These are phyloP conservation scores for Chironomus tepperi DNA, from an alignment of 1,140 invertebrate species.

Conservation along the genomic window DNA sequence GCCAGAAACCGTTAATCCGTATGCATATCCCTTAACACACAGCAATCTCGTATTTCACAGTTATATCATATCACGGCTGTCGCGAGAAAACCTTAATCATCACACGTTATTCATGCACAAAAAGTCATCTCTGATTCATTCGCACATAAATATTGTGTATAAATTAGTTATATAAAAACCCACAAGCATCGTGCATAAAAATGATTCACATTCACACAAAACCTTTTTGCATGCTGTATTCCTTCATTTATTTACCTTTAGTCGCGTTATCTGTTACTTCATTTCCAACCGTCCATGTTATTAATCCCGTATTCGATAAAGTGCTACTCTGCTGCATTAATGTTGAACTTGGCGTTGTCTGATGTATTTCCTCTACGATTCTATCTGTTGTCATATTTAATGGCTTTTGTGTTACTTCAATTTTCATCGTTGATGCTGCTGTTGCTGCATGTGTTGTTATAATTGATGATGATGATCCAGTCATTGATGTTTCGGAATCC, in stretches of 20 bases:
- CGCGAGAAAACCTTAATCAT: too few relatives aligned
- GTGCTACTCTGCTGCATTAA: constrained; percentile 35
- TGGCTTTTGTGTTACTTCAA: constrained; percentile 12
- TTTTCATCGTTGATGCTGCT: constrained; percentile 25
- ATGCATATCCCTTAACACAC: too few relatives aligned
- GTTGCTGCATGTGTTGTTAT: constrained; percentile 30
- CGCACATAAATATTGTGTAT: background rate
- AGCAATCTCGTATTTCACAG: too few relatives aligned
- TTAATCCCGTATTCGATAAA: constrained; percentile 30
- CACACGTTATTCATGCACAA: background rate
- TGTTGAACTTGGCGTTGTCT: constrained; percentile 32
- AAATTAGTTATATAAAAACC: background rate
- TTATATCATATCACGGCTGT: too few relatives aligned
- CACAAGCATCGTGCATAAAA: background rate
- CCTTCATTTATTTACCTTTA: background rate
- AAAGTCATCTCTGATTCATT: background rate
- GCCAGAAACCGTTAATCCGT: too few relatives aligned
- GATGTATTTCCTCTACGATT: background rate
- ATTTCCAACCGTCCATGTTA: constrained; percentile 27
- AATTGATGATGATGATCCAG: constrained; percentile 27
- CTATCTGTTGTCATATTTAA: constrained; percentile 3
- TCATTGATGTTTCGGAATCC: constrained; percentile 27
- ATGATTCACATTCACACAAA: background rate
- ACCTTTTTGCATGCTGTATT: background rate
- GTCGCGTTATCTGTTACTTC: constrained; percentile 19